These are phyloP conservation scores for Phoebastria nigripes DNA, from an alignment of 2,797 vertebrate genomes.

Conservation along the genomic window DNA sequence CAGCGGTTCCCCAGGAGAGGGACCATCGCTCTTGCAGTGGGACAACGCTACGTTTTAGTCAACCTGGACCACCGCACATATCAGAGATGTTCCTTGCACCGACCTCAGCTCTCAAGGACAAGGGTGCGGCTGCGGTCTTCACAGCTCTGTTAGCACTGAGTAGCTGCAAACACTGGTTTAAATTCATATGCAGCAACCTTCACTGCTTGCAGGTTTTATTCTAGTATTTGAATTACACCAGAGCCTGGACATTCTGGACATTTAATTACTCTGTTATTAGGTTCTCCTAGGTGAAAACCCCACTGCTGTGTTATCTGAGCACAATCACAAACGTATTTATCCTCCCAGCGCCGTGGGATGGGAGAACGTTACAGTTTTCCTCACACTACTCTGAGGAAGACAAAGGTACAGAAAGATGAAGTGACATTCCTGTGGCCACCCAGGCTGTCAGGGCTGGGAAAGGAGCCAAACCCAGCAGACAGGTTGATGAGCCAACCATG, in stretches of 20 bases:
- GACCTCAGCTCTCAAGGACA: not conserved
- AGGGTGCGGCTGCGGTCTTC: not conserved
- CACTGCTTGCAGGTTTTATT: not conserved
- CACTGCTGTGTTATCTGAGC: not conserved
- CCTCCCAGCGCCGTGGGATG: rapidly evolving
- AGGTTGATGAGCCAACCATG: not conserved
- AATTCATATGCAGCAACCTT: not conserved
- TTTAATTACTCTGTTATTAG: not conserved
- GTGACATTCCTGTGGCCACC: not conserved
- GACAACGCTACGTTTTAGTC: rapidly evolving
- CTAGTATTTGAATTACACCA: not conserved
- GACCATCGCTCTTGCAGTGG: not conserved
- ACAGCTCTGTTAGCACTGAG: not conserved
- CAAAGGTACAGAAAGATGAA: not conserved
- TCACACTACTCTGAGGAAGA: not conserved
- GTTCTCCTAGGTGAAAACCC: not conserved
- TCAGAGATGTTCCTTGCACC: not conserved
- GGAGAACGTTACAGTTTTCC: not conserved
- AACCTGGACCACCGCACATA: no score
- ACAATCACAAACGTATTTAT: not conserved
- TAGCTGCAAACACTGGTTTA: not conserved
- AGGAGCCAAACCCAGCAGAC: not conserved
- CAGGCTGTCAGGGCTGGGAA: not conserved
- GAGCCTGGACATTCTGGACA: not conserved
- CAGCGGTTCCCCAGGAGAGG: not conserved